Evolutionary conservation across 1,140 invertebrate species (phyloP), one percentile per base, ranked within the genome.

Genomic region (Cyclargus thomasi): DNA sequence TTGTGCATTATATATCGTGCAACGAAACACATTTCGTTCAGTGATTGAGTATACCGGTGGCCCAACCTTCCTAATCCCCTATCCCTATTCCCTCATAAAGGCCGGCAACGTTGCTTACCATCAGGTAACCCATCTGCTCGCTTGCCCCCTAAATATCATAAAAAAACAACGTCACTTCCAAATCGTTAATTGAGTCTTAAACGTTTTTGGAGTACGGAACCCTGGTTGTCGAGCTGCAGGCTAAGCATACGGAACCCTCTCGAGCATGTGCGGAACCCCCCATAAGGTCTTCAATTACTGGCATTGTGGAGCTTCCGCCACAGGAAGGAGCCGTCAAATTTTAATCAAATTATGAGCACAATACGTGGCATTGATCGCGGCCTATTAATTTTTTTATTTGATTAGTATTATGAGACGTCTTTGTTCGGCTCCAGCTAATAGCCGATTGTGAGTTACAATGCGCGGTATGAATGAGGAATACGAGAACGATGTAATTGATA

Each of bases 291-390:
- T 22, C 23, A 66, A 74, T 70, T 53, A 74, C 55, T 74, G 76
- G 78, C 62, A 18, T 68, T 62, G 29, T 69, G 55, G 55, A 59
- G 55, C 20, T 59, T 59, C 55, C 55, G 55, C 67, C 59, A 78
- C 85, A 83, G 85, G 85, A 87, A 83, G 79, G 76, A 85, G 80
- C 77, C 70, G 85, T 85, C 85, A 85, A 85, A 85, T 83, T 84
- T 87, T 87, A 87, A 87, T 87, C 79, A 87, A 87, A 87, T 87
- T 87, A 87, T 78, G 20, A 59, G 20, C 55, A 59, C 55, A 59
- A 59, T 20, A 21, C 55, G 10, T 17, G 17, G 18, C 55, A 59
- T 59, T 59, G 55, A 59, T 59, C 55, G 7, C 17, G 18, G 18
- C 8, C 70, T 77, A 79, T 82, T 29, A 29, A 29, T 29, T 29